phyloP scores from a whole-genome alignment of 2,888 invertebrate genomes.

The Arge pagana region DNA sequence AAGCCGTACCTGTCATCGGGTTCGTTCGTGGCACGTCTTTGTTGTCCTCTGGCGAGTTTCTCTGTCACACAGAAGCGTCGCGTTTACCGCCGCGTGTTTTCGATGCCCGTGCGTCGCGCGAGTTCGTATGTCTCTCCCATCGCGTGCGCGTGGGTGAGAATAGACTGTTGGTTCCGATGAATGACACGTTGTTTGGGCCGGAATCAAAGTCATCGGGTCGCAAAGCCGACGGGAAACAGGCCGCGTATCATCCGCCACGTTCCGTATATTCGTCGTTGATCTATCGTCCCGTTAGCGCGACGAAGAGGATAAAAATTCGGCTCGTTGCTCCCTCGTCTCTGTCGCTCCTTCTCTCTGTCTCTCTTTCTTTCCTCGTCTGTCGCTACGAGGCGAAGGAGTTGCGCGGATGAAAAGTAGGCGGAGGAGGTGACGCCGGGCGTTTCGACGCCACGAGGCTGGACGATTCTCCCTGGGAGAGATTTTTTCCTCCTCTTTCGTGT shows the following conservation, averaged over 20 bases:
- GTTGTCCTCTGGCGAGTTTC: too few relatives aligned
- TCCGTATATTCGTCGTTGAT: too few relatives aligned
- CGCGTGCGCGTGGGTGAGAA: too few relatives aligned
- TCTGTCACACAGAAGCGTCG: too few relatives aligned
- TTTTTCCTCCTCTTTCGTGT: conserved; percentile 11
- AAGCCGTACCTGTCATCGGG: too few relatives aligned
- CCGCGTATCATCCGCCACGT: too few relatives aligned
- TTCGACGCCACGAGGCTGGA: neutral
- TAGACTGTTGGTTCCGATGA: conserved; percentile 42
- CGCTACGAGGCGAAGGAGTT: neutral
- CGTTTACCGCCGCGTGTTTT: too few relatives aligned
- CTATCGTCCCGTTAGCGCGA: too few relatives aligned
- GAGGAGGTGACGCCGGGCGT: neutral
- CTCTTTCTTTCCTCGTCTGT: conserved; percentile 2
- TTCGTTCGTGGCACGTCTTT: too few relatives aligned
- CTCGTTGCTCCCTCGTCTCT: neutral
- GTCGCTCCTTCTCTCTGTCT: neutral
- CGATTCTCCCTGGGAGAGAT: conserved; percentile 22
- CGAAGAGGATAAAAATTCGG: neutral
- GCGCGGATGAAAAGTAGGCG: neutral
- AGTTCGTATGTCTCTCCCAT: too few relatives aligned
- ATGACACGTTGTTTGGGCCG: conserved; percentile 41
- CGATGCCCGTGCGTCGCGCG: too few relatives aligned
- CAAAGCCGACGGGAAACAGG: conserved; percentile 26
- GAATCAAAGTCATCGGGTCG: conserved; percentile 38